Conservation (phyloP, 2,113 vertebrate species). For the Myotis brandtii region DNA sequence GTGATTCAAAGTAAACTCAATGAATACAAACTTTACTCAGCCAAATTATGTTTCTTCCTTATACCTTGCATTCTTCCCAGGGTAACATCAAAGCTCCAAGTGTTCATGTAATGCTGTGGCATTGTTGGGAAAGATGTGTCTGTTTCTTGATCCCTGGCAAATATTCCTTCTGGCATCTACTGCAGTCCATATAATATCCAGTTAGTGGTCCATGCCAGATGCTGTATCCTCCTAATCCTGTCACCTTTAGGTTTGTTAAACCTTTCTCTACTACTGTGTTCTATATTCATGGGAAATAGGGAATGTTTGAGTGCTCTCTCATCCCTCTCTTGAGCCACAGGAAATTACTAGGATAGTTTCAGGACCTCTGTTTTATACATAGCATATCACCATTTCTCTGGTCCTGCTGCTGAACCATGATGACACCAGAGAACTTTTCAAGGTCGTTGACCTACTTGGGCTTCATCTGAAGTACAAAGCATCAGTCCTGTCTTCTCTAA, state of each 20-base stretch:
- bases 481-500: background rate
- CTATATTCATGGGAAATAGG: background rate
- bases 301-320: background rate
- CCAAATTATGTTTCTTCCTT: background rate
- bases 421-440: background rate
- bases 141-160: background rate
- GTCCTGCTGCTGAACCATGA: background rate
- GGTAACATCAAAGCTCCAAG: background rate
- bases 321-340: background rate
- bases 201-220: background rate
- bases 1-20: background rate
- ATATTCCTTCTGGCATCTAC: background rate
- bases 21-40: slow-evolving; percentile 15
- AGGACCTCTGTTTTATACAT: background rate
- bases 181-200: background rate
- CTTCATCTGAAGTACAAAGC: background rate
- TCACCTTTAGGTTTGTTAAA: background rate
- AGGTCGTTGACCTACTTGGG: background rate
- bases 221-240: background rate
- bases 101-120: background rate
- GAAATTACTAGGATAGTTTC: background rate
- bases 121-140: background rate
- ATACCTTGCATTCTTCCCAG: background rate
- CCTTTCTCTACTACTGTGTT: background rate
- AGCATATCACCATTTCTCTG: background rate